Percentiles rank a stretch among this genome's conserved stretches.
Evolutionary conservation across 2,888 invertebrate genomes (phyloP).

Genomic region (Orgyia antiqua): DNA sequence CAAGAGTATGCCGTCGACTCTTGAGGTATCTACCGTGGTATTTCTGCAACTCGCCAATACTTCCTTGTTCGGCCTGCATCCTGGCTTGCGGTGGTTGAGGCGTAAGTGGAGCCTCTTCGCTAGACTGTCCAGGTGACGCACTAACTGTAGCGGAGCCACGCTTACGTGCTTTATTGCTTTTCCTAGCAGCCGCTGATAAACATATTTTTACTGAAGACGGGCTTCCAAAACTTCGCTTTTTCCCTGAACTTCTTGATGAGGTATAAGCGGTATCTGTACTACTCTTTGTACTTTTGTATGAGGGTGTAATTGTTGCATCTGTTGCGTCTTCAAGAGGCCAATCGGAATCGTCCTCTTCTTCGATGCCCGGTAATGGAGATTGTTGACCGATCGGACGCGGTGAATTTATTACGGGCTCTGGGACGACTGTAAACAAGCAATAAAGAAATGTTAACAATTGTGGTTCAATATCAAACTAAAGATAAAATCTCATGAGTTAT

Average conservation of each 20-base stretch:
- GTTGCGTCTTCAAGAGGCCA: constrained; percentile 74
- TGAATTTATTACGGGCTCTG: constrained; percentile 73
- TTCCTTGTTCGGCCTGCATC: constrained; percentile 96
- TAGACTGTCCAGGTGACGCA: constrained; percentile 42
- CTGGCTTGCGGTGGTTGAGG: constrained; percentile 72
- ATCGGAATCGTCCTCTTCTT: constrained; percentile 88
- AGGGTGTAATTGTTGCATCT: constrained; percentile 68
- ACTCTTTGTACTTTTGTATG: constrained; percentile 71
- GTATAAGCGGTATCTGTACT: constrained; percentile 72
- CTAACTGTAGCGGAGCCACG: constrained; percentile 62
- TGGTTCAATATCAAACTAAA: too few relatives aligned
- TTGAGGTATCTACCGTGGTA: constrained; percentile 92
- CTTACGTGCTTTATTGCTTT: constrained; percentile 72
- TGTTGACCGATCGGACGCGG: constrained; percentile 81
- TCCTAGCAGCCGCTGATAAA: constrained; percentile 74
- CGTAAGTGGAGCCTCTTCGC: constrained; percentile 52
- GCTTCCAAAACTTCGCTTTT: constrained; percentile 71
- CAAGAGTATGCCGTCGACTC: constrained; percentile 92
- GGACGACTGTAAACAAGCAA: constrained; percentile 72
- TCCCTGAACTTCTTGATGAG: constrained; percentile 69
- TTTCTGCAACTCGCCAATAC: constrained; percentile 92
- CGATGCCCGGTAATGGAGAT: constrained; percentile 88
- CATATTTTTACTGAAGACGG: constrained; percentile 80
- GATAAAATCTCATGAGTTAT: too few relatives aligned
- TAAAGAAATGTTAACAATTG: constrained; percentile 21